phyloP scores from a whole-genome alignment of 2,113 vertebrate genomes.

The Crocuta crocuta region DNA sequence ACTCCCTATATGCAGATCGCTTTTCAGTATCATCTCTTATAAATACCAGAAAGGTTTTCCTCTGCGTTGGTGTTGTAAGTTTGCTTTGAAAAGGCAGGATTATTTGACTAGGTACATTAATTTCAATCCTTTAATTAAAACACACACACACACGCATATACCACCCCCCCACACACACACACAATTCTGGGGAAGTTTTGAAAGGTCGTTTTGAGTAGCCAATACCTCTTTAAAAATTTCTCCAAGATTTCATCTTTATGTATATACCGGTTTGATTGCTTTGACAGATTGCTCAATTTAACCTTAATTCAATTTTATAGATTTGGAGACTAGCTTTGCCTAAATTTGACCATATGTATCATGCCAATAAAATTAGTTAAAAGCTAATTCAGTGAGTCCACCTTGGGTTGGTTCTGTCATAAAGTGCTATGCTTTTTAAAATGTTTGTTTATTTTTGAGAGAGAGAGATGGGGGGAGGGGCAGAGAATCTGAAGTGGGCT shows the following conservation, averaged over 20 bases:
- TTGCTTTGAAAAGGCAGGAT: constrained; percentile 11
- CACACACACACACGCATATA: neutral
- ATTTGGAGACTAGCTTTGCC: neutral
- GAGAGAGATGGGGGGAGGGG: too few relatives aligned
- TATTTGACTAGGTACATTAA: neutral
- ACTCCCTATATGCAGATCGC: neutral
- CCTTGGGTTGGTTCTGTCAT: neutral
- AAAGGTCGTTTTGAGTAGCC: neutral
- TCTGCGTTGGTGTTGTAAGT: neutral
- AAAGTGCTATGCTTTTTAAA: too few relatives aligned
- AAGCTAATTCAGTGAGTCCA: neutral
- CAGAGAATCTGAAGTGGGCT: too few relatives aligned
- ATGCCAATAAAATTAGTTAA: neutral
- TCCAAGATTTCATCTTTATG: neutral
- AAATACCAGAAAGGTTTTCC: constrained; percentile 47
- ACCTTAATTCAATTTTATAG: neutral
- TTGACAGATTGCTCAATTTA: neutral
- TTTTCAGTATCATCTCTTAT: constrained; percentile 47
- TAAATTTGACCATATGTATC: neutral
- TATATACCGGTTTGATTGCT: neutral
- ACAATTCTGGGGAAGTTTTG: neutral
- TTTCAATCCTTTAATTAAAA: constrained; percentile 45
- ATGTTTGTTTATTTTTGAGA: too few relatives aligned
- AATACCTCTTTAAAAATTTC: neutral
- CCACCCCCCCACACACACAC: neutral